Evolutionary conservation across 2,888 invertebrate genomes (phyloP).

Genomic region (Athalia rosae): DNA sequence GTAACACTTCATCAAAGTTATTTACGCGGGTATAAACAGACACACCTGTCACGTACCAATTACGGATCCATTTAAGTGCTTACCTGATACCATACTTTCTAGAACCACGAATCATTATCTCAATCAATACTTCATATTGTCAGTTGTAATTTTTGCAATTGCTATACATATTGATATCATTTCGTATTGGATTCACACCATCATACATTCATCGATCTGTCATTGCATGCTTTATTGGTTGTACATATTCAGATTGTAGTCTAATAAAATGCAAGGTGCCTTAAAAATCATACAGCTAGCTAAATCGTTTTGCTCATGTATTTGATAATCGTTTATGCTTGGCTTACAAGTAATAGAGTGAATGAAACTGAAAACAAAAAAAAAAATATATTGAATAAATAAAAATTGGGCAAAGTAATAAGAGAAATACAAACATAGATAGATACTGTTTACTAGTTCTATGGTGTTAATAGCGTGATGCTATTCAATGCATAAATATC

Average conservation of each 20-base stretch:
- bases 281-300: conserved; percentile 41
- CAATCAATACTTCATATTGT: conserved; percentile 48
- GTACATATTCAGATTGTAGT: conserved; percentile 68
- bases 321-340: conserved; percentile 5
- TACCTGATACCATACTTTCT: conserved; percentile 58
- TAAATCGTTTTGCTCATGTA: conserved; percentile 16
- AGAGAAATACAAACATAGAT: neutral
- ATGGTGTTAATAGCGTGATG: neutral
- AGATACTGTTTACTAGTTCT: neutral
- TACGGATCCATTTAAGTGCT: conserved; percentile 55
- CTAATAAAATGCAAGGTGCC: conserved; percentile 61
- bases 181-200: conserved; percentile 49
- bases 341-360: conserved; percentile 12
- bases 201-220: conserved; percentile 44
- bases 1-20: conserved; percentile 43
- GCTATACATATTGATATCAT: conserved; percentile 47
- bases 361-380: neutral
- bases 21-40: conserved; percentile 26
- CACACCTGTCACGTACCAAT: conserved; percentile 55
- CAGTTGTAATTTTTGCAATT: conserved; percentile 47
- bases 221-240: conserved; percentile 55
- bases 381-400: conserved; percentile 14
- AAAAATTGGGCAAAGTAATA: neutral
- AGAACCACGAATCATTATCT: conserved; percentile 53
- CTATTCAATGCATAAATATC: conserved; percentile 2